Conservation (phyloP, 1,140 invertebrate genomes). For the Drosophila nannoptera region DNA sequence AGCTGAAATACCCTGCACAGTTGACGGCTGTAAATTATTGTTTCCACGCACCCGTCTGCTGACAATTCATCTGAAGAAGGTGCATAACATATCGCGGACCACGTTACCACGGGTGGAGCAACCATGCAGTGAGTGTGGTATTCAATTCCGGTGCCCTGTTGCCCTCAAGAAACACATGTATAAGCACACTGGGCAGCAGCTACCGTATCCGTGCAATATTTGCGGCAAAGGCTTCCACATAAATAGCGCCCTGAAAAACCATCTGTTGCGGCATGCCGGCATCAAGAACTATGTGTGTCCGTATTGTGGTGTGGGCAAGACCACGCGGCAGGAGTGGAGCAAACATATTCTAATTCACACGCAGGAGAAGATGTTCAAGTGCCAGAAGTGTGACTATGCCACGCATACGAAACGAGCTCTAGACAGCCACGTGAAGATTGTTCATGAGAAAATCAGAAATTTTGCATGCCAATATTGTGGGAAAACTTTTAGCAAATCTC, state of each 20-base stretch:
- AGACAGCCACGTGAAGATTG: constrained; percentile 71
- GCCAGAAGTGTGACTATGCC: constrained; percentile 64
- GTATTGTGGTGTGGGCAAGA: constrained; percentile 76
- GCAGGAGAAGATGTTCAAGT: constrained; percentile 75
- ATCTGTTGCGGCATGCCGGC: constrained; percentile 71
- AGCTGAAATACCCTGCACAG: constrained; percentile 57
- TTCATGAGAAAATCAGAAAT: constrained; percentile 70
- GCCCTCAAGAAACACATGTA: constrained; percentile 80
- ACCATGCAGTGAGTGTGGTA: constrained; percentile 62
- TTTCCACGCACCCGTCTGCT: constrained; percentile 69
- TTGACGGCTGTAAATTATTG: constrained; percentile 53
- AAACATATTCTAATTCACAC: constrained; percentile 73
- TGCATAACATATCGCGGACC: constrained; percentile 60
- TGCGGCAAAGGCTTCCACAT: constrained; percentile 79
- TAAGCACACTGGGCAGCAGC: constrained; percentile 81
- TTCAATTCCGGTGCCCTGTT: constrained; percentile 67
- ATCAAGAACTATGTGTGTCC: constrained; percentile 77
- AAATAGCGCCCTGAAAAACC: constrained; percentile 71
- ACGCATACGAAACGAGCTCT: constrained; percentile 70
- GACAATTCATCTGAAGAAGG: constrained; percentile 72
- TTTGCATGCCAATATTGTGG: constrained; percentile 76
- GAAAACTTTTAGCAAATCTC: constrained; percentile 74
- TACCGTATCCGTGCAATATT: constrained; percentile 81
- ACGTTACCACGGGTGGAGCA: constrained; percentile 50
- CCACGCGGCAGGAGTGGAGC: constrained; percentile 74